These are phyloP conservation scores for Recurvirostra avosetta DNA, from an alignment of 2,113 vertebrate species.

Conservation along the genomic window DNA sequence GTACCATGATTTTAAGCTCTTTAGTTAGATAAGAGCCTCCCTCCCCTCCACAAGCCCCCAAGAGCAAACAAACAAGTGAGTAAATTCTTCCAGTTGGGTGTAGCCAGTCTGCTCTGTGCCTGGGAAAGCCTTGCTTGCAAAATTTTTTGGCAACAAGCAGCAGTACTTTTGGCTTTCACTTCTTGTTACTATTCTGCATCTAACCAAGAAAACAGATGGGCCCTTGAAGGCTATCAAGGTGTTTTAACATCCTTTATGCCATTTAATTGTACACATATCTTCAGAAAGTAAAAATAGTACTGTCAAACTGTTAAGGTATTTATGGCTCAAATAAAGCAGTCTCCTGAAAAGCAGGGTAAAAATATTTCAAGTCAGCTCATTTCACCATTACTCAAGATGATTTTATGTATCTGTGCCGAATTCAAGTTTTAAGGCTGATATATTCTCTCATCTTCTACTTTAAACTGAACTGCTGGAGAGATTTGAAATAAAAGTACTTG, in stretches of 20 bases:
- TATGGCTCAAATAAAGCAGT: not conserved
- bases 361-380: not conserved
- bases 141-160: constrained; percentile 44
- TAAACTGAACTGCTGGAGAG: not conserved
- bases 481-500: not conserved
- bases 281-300: not conserved
- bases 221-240: not conserved
- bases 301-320: not conserved
- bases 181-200: constrained; percentile 4
- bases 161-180: constrained; percentile 46
- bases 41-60: constrained; percentile 33
- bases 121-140: constrained; percentile 66
- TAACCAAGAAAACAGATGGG: not conserved
- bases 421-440: not conserved
- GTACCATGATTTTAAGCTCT: not conserved
- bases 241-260: not conserved
- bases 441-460: not conserved
- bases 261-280: not conserved
- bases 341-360: not conserved
- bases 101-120: constrained; percentile 54
- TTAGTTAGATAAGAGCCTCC: constrained; percentile 71
- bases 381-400: not conserved
- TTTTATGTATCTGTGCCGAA: not conserved
- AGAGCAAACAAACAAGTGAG: constrained; percentile 59
- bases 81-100: constrained; percentile 65